Evolutionary conservation across 64 coral and sea anemone genomes (phyloP).

Genomic region (Stichodactyla mertensii): DNA sequence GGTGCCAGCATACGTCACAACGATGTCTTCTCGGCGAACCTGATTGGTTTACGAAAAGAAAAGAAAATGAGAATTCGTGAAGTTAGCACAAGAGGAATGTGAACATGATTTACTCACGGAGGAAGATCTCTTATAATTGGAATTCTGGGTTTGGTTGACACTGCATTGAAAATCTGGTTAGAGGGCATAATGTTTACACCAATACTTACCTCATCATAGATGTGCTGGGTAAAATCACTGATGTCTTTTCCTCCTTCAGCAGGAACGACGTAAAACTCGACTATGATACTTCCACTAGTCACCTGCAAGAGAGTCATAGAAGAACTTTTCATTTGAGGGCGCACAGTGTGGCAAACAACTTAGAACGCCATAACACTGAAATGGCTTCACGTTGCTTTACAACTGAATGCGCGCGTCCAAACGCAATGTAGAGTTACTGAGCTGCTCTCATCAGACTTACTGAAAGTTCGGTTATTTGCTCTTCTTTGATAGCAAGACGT

Average conservation of each 20-base stretch:
- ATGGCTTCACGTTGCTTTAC: too few species aligned
- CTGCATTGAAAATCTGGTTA: too few species aligned
- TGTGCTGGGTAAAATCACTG: slow-evolving; percentile 25
- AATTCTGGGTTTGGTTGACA: too few species aligned
- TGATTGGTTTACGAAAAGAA: neutral
- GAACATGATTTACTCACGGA: too few species aligned
- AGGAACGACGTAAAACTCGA: slow-evolving; percentile 44
- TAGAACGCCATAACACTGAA: too few species aligned
- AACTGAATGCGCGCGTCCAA: too few species aligned
- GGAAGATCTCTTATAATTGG: too few species aligned
- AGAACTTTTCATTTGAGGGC: neutral
- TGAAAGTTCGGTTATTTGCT: slow-evolving; percentile 21
- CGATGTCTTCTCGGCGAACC: slow-evolving; percentile 40
- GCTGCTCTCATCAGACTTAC: neutral
- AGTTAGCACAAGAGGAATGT: neutral
- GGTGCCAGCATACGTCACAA: slow-evolving; percentile 33
- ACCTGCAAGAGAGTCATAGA: slow-evolving; percentile 7
- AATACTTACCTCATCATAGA: slow-evolving; percentile 31
- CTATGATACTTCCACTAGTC: slow-evolving; percentile 49
- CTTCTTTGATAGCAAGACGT: slow-evolving; percentile 18
- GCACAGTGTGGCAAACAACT: too few species aligned
- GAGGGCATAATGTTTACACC: neutral
- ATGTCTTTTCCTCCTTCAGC: slow-evolving; percentile 42
- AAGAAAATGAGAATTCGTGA: neutral
- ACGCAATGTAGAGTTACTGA: too few species aligned